phyloP scores from a whole-genome alignment of 2,113 vertebrate genomes.

The Larimichthys polyactis region DNA sequence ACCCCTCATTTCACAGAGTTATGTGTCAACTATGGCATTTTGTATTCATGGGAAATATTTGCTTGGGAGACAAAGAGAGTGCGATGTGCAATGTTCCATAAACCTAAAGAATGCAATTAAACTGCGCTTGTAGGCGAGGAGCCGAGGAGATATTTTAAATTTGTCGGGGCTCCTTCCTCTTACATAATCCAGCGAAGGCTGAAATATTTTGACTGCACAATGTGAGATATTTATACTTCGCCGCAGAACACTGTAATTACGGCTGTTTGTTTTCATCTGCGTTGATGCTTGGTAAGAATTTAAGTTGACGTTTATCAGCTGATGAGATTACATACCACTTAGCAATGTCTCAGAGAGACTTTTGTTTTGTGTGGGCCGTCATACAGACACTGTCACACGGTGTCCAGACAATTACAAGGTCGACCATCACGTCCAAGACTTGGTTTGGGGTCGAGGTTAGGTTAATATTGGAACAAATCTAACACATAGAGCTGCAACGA shows the following conservation, averaged over 20 bases:
- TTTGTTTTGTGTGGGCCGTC: background rate
- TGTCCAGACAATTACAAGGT: background rate
- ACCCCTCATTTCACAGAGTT: constrained; percentile 67
- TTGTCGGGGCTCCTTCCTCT: constrained; percentile 32
- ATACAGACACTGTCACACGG: background rate
- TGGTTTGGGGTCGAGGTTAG: background rate
- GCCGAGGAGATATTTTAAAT: constrained; percentile 32
- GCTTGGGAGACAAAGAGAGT: constrained; percentile 54
- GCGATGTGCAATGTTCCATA: constrained; percentile 48
- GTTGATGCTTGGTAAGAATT: constrained; percentile 2
- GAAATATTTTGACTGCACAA: background rate
- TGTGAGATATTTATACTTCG: constrained; percentile 17
- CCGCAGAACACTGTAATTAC: background rate
- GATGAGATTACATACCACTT: background rate
- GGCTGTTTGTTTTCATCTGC: constrained; percentile 4
- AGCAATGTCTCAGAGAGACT: background rate
- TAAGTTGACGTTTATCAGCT: background rate
- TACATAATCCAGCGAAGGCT: constrained; percentile 26
- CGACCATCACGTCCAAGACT: background rate
- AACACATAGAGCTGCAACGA: background rate
- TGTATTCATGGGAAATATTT: constrained; percentile 65
- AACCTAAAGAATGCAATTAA: constrained; percentile 57
- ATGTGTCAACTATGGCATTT: constrained; percentile 61
- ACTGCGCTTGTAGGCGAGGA: constrained; percentile 1
- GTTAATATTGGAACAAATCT: background rate